Percentiles rank a stretch among this genome's conserved stretches.
These are phyloP conservation scores for Parauchenoglanis ngamensis DNA, from an alignment of 2,797 vertebrate genomes.

Conservation along the genomic window DNA sequence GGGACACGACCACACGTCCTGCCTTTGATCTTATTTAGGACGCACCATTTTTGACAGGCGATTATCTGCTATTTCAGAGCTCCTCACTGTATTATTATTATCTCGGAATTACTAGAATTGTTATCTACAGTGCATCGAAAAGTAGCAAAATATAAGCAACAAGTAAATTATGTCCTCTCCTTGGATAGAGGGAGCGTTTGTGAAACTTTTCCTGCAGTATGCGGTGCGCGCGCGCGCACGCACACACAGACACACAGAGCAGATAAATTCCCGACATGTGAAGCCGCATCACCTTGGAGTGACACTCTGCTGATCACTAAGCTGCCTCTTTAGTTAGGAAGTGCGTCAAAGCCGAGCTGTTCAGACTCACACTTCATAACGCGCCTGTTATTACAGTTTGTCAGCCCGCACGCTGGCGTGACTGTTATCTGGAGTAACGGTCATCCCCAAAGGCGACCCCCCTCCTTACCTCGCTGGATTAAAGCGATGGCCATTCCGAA, in stretches of 20 bases:
- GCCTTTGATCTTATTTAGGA: neutral
- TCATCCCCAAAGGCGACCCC: slow-evolving; percentile 17
- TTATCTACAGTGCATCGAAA: neutral
- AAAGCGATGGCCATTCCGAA: slow-evolving; percentile 74
- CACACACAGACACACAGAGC: neutral
- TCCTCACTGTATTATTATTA: neutral
- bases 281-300: slow-evolving; percentile 47
- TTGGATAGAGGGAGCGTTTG: neutral
- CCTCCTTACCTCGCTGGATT: slow-evolving; percentile 77
- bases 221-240: neutral
- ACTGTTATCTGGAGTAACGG: neutral
- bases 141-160: neutral
- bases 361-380: no score
- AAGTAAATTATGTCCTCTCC: neutral
- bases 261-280: neutral
- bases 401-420: neutral
- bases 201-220: slow-evolving; percentile 9
- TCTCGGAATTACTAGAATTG: no score
- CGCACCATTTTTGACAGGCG: neutral
- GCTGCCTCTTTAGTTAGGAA: slow-evolving; percentile 50
- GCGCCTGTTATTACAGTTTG: neutral
- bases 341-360: slow-evolving; percentile 44
- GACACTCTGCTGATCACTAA: slow-evolving; percentile 62
- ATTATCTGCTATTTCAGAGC: neutral
- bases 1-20: neutral